phyloP scores from a whole-genome alignment of 2,888 invertebrate genomes.

The Tenthredo amoena region DNA sequence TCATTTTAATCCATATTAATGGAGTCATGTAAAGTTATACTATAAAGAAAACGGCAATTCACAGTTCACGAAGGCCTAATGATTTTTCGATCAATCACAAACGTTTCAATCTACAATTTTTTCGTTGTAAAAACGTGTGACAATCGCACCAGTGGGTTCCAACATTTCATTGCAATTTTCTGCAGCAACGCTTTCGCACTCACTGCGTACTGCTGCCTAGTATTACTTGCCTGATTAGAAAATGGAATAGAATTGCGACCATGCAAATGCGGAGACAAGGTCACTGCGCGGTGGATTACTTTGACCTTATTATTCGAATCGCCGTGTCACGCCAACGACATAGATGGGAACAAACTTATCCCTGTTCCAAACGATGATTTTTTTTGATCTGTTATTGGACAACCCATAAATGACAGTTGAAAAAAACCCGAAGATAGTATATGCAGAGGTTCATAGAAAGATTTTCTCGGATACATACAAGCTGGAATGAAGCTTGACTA shows the following conservation, averaged over 20 bases:
- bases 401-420: background rate
- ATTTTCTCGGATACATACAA: too few species aligned
- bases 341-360: background rate
- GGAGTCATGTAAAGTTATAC: too few species aligned
- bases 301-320: conserved; percentile 63
- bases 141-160: background rate
- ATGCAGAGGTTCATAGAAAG: background rate
- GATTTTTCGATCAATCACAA: too few species aligned
- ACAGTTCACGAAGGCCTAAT: too few species aligned
- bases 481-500: background rate
- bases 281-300: conserved; percentile 60
- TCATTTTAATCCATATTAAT: too few species aligned
- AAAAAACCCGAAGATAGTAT: background rate
- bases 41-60: too few species aligned
- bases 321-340: conserved; percentile 14
- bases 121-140: background rate
- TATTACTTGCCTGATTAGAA: conserved; percentile 43
- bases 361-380: background rate
- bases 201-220: background rate
- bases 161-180: background rate
- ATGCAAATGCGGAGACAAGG: conserved; percentile 60
- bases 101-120: background rate
- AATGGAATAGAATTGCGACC: conserved; percentile 52
- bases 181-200: background rate
- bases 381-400: background rate